phyloP scores from a whole-genome alignment of 2,888 invertebrate species.

The Stenotaenia linearis region DNA sequence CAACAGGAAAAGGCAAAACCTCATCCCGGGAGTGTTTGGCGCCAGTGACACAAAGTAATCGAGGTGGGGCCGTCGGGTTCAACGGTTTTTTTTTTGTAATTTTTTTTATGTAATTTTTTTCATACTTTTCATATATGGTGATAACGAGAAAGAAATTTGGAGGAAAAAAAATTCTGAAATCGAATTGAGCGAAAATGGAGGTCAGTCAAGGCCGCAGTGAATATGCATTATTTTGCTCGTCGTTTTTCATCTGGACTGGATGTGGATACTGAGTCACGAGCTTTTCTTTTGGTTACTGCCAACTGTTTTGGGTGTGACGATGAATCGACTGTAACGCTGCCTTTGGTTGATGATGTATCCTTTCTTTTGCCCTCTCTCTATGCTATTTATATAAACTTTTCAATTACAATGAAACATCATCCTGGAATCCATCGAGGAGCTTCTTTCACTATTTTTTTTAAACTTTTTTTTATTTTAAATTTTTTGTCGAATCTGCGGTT shows the following conservation, averaged over 20 bases:
- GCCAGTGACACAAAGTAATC: not conserved
- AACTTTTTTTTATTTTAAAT: too few relatives aligned
- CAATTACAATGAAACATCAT: too few relatives aligned
- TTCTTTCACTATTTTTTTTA: too few relatives aligned
- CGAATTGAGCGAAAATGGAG: not conserved
- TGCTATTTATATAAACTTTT: not conserved
- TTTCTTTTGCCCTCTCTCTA: not conserved
- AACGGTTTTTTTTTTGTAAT: not conserved
- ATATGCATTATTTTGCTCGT: not conserved
- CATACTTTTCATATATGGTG: not conserved
- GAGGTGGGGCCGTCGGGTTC: not conserved
- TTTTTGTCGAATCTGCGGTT: too few relatives aligned
- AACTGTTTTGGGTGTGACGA: not conserved
- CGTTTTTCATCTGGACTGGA: not conserved
- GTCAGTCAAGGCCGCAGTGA: not conserved
- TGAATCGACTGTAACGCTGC: not conserved
- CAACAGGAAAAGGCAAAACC: slow-evolving; percentile 5
- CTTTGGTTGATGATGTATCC: not conserved
- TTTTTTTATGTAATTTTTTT: not conserved
- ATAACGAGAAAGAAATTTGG: not conserved
- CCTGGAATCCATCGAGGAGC: too few relatives aligned
- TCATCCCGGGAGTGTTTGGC: not conserved
- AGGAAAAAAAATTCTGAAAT: not conserved
- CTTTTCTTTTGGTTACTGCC: not conserved
- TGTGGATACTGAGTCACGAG: not conserved